Evolutionary conservation across 2,797 vertebrate species (phyloP).

Genomic region (Myripristis jacobus): DNA sequence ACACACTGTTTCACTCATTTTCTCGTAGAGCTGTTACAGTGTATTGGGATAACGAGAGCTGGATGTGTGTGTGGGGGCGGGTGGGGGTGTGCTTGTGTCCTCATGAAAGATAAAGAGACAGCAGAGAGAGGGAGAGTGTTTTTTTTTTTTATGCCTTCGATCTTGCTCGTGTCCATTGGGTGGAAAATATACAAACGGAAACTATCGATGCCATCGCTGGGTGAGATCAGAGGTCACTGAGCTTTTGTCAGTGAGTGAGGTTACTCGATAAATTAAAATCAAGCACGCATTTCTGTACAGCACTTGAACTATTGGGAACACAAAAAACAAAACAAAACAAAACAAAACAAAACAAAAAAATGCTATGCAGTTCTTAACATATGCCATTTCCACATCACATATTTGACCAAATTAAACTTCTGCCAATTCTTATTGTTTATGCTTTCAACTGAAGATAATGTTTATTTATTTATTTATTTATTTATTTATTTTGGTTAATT

Average conservation of each 20-base stretch:
- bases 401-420: no score
- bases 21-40: slow-evolving; percentile 41
- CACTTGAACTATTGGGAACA: no score
- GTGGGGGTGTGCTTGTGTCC: slow-evolving; percentile 46
- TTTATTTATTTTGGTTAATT: no score
- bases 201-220: slow-evolving; percentile 42
- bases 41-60: slow-evolving; percentile 61
- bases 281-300: no score
- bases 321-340: no score
- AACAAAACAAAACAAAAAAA: no score
- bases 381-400: no score
- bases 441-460: no score
- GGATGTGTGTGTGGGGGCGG: slow-evolving; percentile 6
- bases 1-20: slow-evolving; percentile 13
- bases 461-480: no score
- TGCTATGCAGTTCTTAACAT: no score
- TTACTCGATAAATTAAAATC: no score
- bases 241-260: slow-evolving; percentile 1
- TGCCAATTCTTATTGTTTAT: no score
- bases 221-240: slow-evolving; percentile 20
- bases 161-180: slow-evolving; percentile 18
- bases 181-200: slow-evolving; percentile 20
- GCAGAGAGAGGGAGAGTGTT: slow-evolving; percentile 12
- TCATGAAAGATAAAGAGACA: slow-evolving; percentile 38
- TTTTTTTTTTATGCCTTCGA: slow-evolving; percentile 28